Evolutionary conservation across 1,140 invertebrate genomes (phyloP).

Genomic region (Planococcus citri): DNA sequence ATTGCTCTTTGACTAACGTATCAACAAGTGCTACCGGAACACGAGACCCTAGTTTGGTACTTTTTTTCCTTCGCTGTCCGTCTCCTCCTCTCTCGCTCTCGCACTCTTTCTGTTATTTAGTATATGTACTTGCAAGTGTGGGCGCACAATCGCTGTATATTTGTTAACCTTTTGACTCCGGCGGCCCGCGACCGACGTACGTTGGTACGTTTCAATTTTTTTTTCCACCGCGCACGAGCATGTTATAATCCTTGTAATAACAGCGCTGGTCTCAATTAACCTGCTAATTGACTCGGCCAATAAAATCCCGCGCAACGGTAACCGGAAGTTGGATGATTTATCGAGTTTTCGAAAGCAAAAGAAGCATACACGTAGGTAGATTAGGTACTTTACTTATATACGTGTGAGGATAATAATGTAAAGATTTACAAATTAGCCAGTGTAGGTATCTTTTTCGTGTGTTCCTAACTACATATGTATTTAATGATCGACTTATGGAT

Average conservation of each 20-base stretch:
- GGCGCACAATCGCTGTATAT: neutral
- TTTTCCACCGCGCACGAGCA: neutral
- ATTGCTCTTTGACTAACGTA: neutral
- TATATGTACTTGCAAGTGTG: no score
- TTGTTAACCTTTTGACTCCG: neutral
- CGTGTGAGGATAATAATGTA: no score
- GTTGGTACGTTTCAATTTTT: neutral
- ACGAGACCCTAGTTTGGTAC: neutral
- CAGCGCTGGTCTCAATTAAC: neutral
- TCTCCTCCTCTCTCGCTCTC: no score
- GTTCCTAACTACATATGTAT: no score
- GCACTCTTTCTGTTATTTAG: no score
- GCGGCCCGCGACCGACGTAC: neutral
- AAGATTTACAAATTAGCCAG: no score
- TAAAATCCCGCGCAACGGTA: neutral
- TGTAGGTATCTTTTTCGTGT: no score
- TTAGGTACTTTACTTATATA: no score
- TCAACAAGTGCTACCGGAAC: conserved; percentile 1
- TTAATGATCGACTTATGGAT: no score
- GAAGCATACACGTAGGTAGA: no score
- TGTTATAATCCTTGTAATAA: no score
- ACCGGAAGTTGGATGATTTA: neutral
- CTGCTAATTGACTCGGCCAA: neutral
- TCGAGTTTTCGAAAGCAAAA: no score
- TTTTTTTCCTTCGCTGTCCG: neutral